Percentiles rank a stretch among this genome's conserved stretches.
Evolutionary conservation across 2,888 invertebrate genomes (phyloP).

Genomic region (Coelogynopora nodosa): DNA sequence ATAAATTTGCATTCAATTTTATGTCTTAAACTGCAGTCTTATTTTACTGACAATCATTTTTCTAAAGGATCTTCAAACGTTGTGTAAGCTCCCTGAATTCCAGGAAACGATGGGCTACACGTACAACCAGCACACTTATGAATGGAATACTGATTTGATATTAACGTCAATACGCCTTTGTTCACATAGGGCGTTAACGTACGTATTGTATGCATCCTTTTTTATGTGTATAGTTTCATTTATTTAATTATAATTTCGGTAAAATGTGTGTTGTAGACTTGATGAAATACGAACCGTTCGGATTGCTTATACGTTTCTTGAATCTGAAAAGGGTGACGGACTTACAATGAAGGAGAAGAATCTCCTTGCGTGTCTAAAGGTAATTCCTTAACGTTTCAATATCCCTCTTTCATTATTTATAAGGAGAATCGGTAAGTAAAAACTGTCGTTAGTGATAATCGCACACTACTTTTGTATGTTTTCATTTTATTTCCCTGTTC

Average conservation of each 20-base stretch:
- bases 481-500: too few species aligned
- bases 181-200: neutral
- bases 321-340: conserved; percentile 56
- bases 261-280: conserved; percentile 50
- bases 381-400: conserved; percentile 44
- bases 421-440: too few species aligned
- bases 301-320: conserved; percentile 56
- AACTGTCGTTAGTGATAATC: too few species aligned
- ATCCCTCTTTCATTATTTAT: too few species aligned
- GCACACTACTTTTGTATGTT: neutral
- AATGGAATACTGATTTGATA: conserved; percentile 10
- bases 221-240: neutral
- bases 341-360: conserved; percentile 52
- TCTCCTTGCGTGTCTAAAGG: conserved; percentile 56
- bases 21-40: too few species aligned
- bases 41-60: too few species aligned
- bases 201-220: neutral
- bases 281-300: conserved; percentile 54
- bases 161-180: neutral
- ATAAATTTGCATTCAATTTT: too few species aligned
- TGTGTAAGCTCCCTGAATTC: neutral
- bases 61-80: neutral
- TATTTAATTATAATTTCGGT: neutral
- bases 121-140: conserved; percentile 7
- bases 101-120: neutral